phyloP scores from a whole-genome alignment of 2,797 vertebrate species.

The Gymnopithys bicolor region DNA sequence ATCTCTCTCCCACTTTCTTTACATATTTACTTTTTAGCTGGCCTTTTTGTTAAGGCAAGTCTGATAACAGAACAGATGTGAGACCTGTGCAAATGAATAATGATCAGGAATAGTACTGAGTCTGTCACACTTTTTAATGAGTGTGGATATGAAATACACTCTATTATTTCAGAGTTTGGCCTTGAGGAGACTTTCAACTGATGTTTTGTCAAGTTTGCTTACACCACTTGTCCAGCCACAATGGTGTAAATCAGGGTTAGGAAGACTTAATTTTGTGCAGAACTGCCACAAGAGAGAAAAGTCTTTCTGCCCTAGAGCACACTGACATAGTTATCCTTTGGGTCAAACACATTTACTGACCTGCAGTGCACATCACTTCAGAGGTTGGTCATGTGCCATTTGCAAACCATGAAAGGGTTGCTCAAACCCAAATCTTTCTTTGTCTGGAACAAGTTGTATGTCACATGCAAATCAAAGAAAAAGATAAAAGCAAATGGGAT shows the following conservation, averaged over 20 bases:
- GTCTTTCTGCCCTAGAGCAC: not conserved
- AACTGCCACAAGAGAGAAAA: not conserved
- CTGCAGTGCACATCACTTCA: not conserved
- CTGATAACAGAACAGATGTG: not conserved
- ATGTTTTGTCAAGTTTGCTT: not conserved
- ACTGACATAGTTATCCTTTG: not conserved
- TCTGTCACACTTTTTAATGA: not conserved
- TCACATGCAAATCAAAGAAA: not conserved
- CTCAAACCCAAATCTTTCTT: not conserved
- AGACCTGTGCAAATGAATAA: not conserved
- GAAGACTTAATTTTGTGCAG: not conserved
- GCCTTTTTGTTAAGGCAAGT: not conserved
- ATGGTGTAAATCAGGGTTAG: not conserved
- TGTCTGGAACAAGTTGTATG: fast-evolving
- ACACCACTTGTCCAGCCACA: not conserved
- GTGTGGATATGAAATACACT: not conserved
- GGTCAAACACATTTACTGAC: not conserved
- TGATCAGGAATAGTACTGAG: not conserved
- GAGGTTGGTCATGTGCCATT: not conserved
- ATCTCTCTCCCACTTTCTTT: not conserved
- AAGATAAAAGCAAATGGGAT: not conserved
- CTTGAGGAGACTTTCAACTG: not conserved
- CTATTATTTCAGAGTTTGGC: not conserved
- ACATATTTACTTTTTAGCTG: slow-evolving; percentile 5
- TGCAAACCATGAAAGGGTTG: not conserved